phyloP scores from a whole-genome alignment of 2,888 invertebrate genomes.

The Abrostola triplasia region DNA sequence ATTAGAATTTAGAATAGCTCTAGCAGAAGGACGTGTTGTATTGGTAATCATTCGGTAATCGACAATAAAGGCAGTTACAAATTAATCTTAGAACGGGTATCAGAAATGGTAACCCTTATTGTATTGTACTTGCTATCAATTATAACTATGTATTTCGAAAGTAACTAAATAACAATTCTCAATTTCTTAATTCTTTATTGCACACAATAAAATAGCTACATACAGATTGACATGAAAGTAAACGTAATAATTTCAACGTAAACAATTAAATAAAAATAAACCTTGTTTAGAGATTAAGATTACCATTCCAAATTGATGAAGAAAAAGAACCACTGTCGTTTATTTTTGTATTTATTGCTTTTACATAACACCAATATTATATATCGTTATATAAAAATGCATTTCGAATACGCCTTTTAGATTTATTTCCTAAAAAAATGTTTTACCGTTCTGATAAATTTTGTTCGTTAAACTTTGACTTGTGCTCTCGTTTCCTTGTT shows the following conservation, averaged over 20 bases:
- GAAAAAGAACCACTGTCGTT: not conserved
- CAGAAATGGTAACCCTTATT: too few relatives aligned
- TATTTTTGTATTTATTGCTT: not conserved
- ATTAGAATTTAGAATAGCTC: not conserved
- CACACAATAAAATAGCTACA: too few relatives aligned
- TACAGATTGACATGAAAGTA: too few relatives aligned
- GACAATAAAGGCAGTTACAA: not conserved
- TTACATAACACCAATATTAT: not conserved
- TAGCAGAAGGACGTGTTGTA: not conserved
- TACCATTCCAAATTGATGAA: not conserved
- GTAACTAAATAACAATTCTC: too few relatives aligned
- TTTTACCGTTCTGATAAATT: conserved; percentile 7
- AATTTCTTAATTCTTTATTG: too few relatives aligned
- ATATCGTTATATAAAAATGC: too few relatives aligned
- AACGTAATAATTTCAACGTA: not conserved
- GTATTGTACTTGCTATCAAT: not conserved
- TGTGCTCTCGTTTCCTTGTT: conserved; percentile 34
- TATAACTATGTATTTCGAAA: too few relatives aligned
- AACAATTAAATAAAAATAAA: not conserved
- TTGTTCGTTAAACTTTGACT: conserved; percentile 21
- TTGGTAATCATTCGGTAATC: not conserved
- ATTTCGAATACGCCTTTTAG: too few relatives aligned
- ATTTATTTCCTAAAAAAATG: too few relatives aligned
- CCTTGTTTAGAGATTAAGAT: not conserved
- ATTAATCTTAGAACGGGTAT: too few relatives aligned